Base-by-base conservation (phyloP, 2,113 vertebrate genomes). In the Perccottus glenii region DNA sequence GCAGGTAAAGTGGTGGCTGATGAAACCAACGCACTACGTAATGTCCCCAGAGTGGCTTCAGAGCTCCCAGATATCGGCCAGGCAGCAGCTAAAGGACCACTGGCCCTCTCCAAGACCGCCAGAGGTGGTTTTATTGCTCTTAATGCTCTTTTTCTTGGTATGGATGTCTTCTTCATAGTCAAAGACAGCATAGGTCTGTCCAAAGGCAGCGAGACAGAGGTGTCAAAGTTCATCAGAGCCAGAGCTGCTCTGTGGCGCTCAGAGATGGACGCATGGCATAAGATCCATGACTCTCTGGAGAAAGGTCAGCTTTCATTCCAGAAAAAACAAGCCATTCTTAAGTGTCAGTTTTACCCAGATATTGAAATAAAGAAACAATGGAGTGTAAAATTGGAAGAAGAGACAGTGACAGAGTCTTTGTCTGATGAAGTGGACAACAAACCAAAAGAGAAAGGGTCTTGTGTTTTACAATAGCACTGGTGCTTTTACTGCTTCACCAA, bases 121-220 rank as follows among this genome's bases (percentile, higher is more conserved):
- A 70, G 73, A n/a, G 69, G 5, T 0, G 55, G 64, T 32, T 0
- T 56, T 3, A 77, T 82, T 0, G 65, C 15, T 1, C 4, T 59
- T 0, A 87, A 84, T 3, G 73, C 36, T 15, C 42, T 89, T 4
- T 85, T 84, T 57, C 0, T 89, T 0, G 83, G 83, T 36, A 68
- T 87, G 55, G 83, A 85, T 2, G n/a, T 87, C 56, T 56, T 79
- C 67, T 65, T 77, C 67, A 85, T 85, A 69, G 80, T 57, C 5
- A 77, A 77, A 58, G 56, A 82, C 71, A 58, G 82, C 66, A 60
- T 82, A 10, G 32, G 69, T 70, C 72, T 87, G 71, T 49, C 65
- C 58, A 75, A 68, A 67, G 84, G 38, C 42, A 71, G 1, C 3
- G 19, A 85, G 60, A 68, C 68, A 0, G 2, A 73, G 0, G 0